A percentile compares a stretch with the other conserved stretches of the same genome.
Evolutionary conservation across 1,140 invertebrate genomes (phyloP).

Genomic region (Rhyacophila brunnea): DNA sequence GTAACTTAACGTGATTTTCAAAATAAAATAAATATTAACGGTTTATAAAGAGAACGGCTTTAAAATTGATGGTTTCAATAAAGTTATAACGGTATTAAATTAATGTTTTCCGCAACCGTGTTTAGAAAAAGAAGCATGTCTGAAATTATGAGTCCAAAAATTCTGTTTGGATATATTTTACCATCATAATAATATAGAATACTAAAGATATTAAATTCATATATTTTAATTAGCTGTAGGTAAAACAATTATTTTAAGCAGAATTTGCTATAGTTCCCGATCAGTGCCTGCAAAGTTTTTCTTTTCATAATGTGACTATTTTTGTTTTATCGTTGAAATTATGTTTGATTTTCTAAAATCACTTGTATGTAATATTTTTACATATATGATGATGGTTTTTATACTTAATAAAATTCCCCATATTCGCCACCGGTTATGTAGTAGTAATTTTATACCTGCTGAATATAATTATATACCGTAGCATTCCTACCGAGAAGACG

Average conservation of each 20-base stretch:
- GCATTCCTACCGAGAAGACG: background rate
- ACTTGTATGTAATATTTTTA: too few relatives aligned
- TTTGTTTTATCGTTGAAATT: slow-evolving; percentile 6
- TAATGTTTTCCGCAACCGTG: too few relatives aligned
- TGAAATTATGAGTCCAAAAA: too few relatives aligned
- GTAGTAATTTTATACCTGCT: background rate
- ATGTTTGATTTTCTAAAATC: background rate
- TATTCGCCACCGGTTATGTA: background rate
- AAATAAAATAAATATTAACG: too few relatives aligned
- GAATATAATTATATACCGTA: background rate
- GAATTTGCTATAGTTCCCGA: slow-evolving; percentile 28
- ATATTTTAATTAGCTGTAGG: background rate
- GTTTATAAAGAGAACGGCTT: too few relatives aligned
- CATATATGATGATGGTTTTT: too few relatives aligned
- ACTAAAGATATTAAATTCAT: slow-evolving; percentile 3
- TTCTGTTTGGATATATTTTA: background rate
- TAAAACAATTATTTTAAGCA: slow-evolving; percentile 11
- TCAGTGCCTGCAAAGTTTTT: slow-evolving; percentile 35
- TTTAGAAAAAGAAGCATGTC: too few relatives aligned
- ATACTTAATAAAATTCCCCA: too few relatives aligned
- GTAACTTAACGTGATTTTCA: too few relatives aligned
- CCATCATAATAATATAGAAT: background rate
- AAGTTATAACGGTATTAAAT: too few relatives aligned
- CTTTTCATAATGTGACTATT: background rate
- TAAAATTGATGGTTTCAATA: too few relatives aligned